Evolutionary conservation across 2,888 invertebrate species (phyloP).

Genomic region (Phytoseiulus persimilis): DNA sequence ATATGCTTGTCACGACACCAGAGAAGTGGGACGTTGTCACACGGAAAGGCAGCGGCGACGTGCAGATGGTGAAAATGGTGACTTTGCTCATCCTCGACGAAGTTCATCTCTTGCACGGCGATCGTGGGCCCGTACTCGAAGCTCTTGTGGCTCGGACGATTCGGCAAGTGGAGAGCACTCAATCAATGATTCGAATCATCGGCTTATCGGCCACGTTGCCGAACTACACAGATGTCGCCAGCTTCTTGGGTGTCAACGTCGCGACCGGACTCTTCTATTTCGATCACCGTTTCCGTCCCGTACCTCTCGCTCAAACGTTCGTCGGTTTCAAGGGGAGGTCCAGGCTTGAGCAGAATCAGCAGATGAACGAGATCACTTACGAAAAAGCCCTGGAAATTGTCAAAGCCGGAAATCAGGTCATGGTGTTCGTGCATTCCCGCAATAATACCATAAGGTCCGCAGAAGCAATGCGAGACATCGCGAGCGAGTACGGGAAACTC

Average conservation of each 20-base stretch:
- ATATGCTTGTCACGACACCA: conserved; percentile 93
- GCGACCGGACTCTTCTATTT: conserved; percentile 84
- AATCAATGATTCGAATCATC: conserved; percentile 81
- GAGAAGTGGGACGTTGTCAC: conserved; percentile 99
- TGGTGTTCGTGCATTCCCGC: conserved; percentile 97
- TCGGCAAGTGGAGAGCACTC: conserved; percentile 58
- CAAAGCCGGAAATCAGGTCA: conserved; percentile 80
- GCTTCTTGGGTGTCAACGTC: conserved; percentile 85
- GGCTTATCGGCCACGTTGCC: conserved; percentile 94
- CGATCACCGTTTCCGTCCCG: conserved; percentile 85
- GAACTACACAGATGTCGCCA: conserved; percentile 91
- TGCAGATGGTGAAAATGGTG: conserved; percentile 77
- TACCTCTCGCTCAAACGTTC: conserved; percentile 83
- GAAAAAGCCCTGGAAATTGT: conserved; percentile 80
- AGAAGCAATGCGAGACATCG: conserved; percentile 69
- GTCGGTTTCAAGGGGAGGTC: conserved; percentile 69
- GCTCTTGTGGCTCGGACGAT: conserved; percentile 90
- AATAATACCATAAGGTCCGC: conserved; percentile 90
- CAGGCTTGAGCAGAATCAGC: conserved; percentile 59
- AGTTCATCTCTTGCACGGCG: conserved; percentile 84
- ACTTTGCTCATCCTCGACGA: conserved; percentile 91
- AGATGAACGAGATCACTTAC: conserved; percentile 86
- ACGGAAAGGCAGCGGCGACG: conserved; percentile 73
- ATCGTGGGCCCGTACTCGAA: conserved; percentile 93
- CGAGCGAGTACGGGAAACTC: conserved; percentile 65